Evolutionary conservation across 1,140 invertebrate genomes (phyloP), one percentile per base, ranked within the genome.

Genomic region (Drosophila albomicans): DNA sequence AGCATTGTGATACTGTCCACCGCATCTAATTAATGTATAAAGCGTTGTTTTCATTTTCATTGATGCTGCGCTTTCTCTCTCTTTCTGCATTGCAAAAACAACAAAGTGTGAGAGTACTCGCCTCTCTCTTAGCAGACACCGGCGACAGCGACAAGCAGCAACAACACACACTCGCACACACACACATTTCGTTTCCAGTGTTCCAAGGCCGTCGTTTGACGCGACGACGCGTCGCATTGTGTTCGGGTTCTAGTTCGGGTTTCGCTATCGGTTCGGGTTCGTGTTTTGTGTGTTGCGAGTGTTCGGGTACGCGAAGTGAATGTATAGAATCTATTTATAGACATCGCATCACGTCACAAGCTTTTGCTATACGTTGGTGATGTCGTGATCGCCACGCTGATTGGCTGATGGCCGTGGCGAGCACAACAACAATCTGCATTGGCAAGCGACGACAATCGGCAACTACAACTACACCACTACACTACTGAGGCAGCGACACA

Each of bases 241-340:
- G 61, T 41, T 54, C 51, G 25, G 51, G 28, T 54, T 25, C 20
- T 15, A 11, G 28, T 48, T 78, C 62, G 80, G 67, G 32, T 30
- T 66, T 64, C 64, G 43, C 38, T 69, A 49, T 59, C 48, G 64
- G 51, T 38, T 38, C 46, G 51, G 28, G 54, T 57, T 38, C 46
- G 51, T 13, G 54, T 57, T 49, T 79, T 58, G 81, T 59, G 32
- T 41, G 66, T 65, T 65, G 45, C 41, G 66, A 51, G 51, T 65
- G 51, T 62, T 66, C 66, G 73, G 61, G 54, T 45, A 13, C 61
- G 65, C 59, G 41, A 71, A 84, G 82, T 91, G 86, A 90, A 90
- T 84, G 88, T 91, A 65, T 41, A 72, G 68, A 64, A 72, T 79
- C 89, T 91, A 91, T 89, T 91, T 91, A 76, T 91, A 91, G 90